Evolutionary conservation across 2,797 vertebrate species (phyloP), one percentile per base, ranked within the genome.

Genomic region (Pagetopsis macropterus): DNA sequence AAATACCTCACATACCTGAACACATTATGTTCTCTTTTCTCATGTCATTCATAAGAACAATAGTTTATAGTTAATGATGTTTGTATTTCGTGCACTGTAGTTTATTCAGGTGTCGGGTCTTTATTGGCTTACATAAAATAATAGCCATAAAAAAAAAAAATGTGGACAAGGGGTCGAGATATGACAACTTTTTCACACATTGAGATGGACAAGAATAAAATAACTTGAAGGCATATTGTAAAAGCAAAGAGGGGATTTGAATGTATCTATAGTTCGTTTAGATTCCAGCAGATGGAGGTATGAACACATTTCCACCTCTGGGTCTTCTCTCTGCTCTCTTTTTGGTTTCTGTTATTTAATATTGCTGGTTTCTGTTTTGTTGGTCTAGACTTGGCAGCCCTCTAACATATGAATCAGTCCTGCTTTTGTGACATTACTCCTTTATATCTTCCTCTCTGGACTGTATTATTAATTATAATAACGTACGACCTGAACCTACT

Each of bases 221-320:
- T 37, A 9, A 17, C 62, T 23, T 41, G 41, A 40, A 17, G 58
- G 19, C 41, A 43, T 57, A 70, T 31, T 50, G 11, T 56, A 68
- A 44, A 9, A 63, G 57, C 27, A 37, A 5, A 1, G 11, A 1
- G 12, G 44, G 15, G 16, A 57, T 23, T 16, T 52, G 9, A n/a
- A 1, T 33, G 16, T 11, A 17, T 48, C 41, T 51, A 52, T 46
- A 85, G 58, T 87, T 81, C 9, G 1, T 41, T 48, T 67, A 61
- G 33, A 49, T n/a, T 71, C 90, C 91, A 91, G 82, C 72, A 92
- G 91, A 72, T 86, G 92, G 91, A 33, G 81, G 33, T 67, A 85
- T 17, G 40, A n/a, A 61, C 72, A 64, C 62, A 72, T 71, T 23
- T 43, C 17, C 37, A 57, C 16, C 12, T 21, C 19, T 15, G 11